These are phyloP conservation scores for Scarus forsteni DNA, from an alignment of 2,797 vertebrate species.

Conservation along the genomic window DNA sequence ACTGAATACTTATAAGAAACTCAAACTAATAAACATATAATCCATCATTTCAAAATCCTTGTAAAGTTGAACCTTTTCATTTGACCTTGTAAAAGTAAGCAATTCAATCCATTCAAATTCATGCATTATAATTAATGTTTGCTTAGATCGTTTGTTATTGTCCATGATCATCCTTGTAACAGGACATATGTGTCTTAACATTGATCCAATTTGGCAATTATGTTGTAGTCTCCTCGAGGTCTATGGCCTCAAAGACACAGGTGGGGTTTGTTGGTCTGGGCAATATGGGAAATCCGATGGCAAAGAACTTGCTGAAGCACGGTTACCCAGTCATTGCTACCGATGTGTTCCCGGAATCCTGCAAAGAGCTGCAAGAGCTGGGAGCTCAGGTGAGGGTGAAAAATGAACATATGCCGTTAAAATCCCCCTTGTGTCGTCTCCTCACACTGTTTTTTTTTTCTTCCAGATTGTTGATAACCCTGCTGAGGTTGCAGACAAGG, in stretches of 20 bases:
- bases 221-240: slow-evolving; percentile 89
- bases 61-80: too few relatives aligned
- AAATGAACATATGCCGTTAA: neutral
- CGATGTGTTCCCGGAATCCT: slow-evolving; percentile 97
- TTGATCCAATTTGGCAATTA: neutral
- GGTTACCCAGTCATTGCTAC: slow-evolving; percentile 95
- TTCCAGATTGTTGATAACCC: slow-evolving; percentile 94
- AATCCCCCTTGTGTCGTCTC: neutral
- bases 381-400: slow-evolving; percentile 91
- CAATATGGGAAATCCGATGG: slow-evolving; percentile 99
- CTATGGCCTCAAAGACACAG: slow-evolving; percentile 96
- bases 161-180: neutral
- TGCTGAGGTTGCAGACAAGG: slow-evolving; percentile 95
- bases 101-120: neutral
- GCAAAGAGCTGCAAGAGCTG: slow-evolving; percentile 94
- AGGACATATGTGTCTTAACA: neutral
- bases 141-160: neutral
- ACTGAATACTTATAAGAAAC: neutral
- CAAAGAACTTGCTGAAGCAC: slow-evolving; percentile 96
- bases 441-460: slow-evolving; percentile 26
- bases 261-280: slow-evolving; percentile 97
- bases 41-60: too few relatives aligned
- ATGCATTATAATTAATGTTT: neutral
- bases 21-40: neutral
- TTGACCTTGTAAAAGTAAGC: too few relatives aligned